A percentile compares a stretch with the other conserved stretches of the same genome.
Conservation (phyloP, 2,888 invertebrate genomes). For the Drosophila melanosoma region DNA sequence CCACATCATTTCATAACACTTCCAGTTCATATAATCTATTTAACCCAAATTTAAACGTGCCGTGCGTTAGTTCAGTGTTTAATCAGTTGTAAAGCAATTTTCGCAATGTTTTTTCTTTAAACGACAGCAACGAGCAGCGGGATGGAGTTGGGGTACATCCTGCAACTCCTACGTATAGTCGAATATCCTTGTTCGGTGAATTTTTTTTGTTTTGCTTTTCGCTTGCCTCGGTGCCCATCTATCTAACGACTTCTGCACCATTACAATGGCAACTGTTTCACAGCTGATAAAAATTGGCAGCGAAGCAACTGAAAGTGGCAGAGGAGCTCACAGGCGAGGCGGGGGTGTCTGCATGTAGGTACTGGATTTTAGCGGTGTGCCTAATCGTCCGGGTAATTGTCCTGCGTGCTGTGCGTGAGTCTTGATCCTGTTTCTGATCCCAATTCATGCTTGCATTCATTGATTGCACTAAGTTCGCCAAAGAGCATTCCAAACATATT, state of each 20-base stretch:
- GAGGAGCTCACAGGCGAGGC: slow-evolving; percentile 13
- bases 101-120: slow-evolving; percentile 80
- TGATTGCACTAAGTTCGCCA: slow-evolving; percentile 29
- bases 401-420: slow-evolving; percentile 65
- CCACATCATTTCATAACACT: slow-evolving; percentile 80
- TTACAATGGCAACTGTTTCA: slow-evolving; percentile 83
- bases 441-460: slow-evolving; percentile 5
- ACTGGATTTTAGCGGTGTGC: slow-evolving; percentile 63
- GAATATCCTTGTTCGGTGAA: slow-evolving; percentile 44
- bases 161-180: slow-evolving; percentile 54
- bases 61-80: slow-evolving; percentile 79
- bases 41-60: slow-evolving; percentile 82
- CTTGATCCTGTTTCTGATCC: slow-evolving; percentile 31
- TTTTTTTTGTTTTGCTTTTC: slow-evolving; percentile 14
- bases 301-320: slow-evolving; percentile 23
- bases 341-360: slow-evolving; percentile 29
- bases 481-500: slow-evolving; percentile 45
- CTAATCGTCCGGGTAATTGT: slow-evolving; percentile 84
- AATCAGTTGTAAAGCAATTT: slow-evolving; percentile 82
- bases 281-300: slow-evolving; percentile 83
- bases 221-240: slow-evolving; percentile 52
- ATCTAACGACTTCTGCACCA: slow-evolving; percentile 75
- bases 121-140: slow-evolving; percentile 38
- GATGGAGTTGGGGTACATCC: slow-evolving; percentile 28
- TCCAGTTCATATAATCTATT: slow-evolving; percentile 82